Percentiles rank a stretch among this genome's conserved stretches.
Evolutionary conservation across 2,113 vertebrate genomes (phyloP).

Genomic region (Thryonomys swinderianus): DNA sequence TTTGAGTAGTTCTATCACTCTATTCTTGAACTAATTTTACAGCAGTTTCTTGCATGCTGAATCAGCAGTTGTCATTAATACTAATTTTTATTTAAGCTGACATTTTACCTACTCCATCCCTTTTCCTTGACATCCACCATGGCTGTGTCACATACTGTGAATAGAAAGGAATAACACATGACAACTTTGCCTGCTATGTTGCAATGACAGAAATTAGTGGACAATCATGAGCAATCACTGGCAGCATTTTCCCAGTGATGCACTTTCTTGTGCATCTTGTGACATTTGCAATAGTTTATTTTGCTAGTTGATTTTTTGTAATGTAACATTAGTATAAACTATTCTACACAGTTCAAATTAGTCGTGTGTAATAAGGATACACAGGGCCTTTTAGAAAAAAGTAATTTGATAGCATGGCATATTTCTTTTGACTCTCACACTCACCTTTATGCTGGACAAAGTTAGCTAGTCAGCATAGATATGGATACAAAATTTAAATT

Average conservation of each 20-base stretch:
- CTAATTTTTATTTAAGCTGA: background rate
- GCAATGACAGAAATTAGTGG: background rate
- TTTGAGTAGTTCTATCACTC: conserved; percentile 34
- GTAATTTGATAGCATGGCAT: background rate
- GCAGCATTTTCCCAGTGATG: background rate
- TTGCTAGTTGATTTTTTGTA: background rate
- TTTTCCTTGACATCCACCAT: background rate
- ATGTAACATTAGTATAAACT: background rate
- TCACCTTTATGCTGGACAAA: background rate
- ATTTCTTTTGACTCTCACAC: background rate
- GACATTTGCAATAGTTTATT: background rate
- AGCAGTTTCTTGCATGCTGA: background rate
- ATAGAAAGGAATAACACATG: background rate
- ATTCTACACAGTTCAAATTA: conserved; percentile 37
- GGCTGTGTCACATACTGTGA: background rate
- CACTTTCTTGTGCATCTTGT: background rate
- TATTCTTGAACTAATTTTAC: conserved; percentile 9
- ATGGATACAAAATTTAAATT: background rate
- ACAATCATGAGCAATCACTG: background rate
- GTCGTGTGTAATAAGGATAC: background rate
- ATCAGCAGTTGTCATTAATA: background rate
- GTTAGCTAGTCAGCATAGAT: background rate
- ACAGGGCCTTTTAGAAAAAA: background rate
- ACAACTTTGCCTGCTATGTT: background rate
- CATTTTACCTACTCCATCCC: background rate